Evolutionary conservation across 2,797 vertebrate genomes (phyloP), one percentile per base, ranked within the genome.

Genomic region (Hybognathus amarus): DNA sequence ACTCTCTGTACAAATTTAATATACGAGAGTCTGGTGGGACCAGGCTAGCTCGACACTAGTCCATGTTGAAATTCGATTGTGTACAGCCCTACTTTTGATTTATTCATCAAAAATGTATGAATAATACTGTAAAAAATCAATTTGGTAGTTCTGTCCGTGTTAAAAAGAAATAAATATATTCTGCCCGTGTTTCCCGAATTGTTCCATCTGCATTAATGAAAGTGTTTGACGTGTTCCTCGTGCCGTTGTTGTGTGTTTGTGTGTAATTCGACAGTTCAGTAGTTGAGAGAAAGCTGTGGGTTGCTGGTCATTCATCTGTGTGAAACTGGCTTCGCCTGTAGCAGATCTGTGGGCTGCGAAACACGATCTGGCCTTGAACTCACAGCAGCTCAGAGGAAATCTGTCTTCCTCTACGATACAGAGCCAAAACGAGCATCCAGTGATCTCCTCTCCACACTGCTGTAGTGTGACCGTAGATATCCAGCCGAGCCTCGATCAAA

Each of bases 391-490:
- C 78, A 33, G 56, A 8, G 54, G 54, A 77, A 63, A 79, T 54
- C 30, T 45, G 38, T 56, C 61, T 66, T 38, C 27, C 64, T 30
- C 50, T 38, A 22, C 33, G 33, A 56, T 56, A 38, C 4, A 0
- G 78, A 79, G 77, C 78, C 50, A 69, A 80, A 80, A 69, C 4
- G 66, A 80, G 78, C 45, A 54, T n/a, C 22, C 66, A 30, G 66
- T 70, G 78, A 79, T 79, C 64, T 79, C 22, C 17, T 52, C 30
- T 24, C 36, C 17, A 7, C 45, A 24, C 64, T 40, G 30, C 63
- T 47, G 24, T 13, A 79, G 45, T 22, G 33, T 7, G 64, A 69
- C 77, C 22, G 10, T 47, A 67, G 17, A 52, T 27, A 52, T 79
- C 47, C 47, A 52, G 10, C 50, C 40, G 47, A 80, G 22, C 52